These are phyloP conservation scores for Polydrusus pterygomalis DNA, from an alignment of 2,888 invertebrate genomes.

Conservation along the genomic window DNA sequence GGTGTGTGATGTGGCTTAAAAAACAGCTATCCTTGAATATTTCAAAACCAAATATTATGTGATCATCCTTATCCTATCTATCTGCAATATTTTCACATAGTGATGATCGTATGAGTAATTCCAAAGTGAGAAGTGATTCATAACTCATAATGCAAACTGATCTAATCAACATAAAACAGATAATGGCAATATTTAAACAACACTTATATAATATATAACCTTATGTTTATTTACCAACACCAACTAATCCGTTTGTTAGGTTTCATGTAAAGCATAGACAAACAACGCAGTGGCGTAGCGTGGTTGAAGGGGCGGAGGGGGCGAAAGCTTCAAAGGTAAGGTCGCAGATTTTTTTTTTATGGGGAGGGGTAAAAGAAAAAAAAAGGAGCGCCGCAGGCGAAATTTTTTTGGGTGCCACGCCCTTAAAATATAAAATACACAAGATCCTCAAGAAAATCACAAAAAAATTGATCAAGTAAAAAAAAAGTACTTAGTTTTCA, in stretches of 20 bases:
- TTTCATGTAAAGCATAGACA: conserved; percentile 3
- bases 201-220: conserved; percentile 7
- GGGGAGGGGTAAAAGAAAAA: no score
- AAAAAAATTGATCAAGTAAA: no score
- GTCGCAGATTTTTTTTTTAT: no score
- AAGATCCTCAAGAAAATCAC: no score
- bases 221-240: conserved; percentile 17
- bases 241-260: conserved; percentile 25
- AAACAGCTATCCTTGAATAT: conserved; percentile 1
- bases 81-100: neutral
- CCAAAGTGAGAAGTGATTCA: conserved; percentile 8
- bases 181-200: conserved; percentile 35
- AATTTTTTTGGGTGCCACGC: no score
- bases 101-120: neutral
- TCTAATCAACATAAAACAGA: conserved; percentile 38
- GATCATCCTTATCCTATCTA: neutral
- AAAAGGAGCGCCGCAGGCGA: no score
- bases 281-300: no score
- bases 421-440: no score
- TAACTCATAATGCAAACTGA: conserved; percentile 12
- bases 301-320: no score
- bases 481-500: no score
- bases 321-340: no score
- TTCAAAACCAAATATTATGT: neutral
- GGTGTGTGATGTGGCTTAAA: no score